phyloP scores from a whole-genome alignment of 2,113 vertebrate species.

The Mus spicilegus region DNA sequence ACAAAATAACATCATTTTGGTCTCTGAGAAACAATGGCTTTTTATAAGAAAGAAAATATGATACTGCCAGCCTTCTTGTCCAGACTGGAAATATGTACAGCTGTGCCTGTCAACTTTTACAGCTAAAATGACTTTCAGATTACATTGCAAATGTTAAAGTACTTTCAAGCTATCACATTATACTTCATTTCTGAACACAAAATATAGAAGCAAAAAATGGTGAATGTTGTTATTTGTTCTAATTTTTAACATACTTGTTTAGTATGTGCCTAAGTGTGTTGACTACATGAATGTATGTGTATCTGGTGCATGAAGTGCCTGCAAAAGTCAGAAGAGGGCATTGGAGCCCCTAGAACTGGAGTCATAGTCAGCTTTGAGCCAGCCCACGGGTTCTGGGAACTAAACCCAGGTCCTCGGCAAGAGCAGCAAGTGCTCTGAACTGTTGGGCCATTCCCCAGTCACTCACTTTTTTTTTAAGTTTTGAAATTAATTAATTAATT shows the following conservation, averaged over 20 bases:
- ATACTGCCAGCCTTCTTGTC: neutral
- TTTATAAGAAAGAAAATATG: neutral
- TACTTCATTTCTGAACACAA: neutral
- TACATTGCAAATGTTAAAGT: neutral
- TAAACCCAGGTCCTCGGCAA: neutral
- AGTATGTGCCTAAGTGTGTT: neutral
- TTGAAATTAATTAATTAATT: neutral
- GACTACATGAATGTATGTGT: neutral
- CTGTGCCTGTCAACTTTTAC: neutral
- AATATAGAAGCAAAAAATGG: neutral
- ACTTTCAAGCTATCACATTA: neutral
- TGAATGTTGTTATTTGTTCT: conserved; percentile 8
- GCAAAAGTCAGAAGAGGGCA: neutral
- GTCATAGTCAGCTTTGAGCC: neutral
- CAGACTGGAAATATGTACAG: neutral
- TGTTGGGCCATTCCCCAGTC: neutral
- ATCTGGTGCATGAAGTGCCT: neutral
- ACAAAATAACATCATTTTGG: neutral
- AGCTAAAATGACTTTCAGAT: neutral
- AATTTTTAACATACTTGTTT: neutral
- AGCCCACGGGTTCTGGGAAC: neutral
- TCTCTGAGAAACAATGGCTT: neutral
- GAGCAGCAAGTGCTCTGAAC: neutral
- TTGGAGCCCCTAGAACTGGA: neutral
- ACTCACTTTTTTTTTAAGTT: neutral